Base-by-base conservation (phyloP, 2,113 vertebrate species). In the Andinoacara biseriatus region DNA sequence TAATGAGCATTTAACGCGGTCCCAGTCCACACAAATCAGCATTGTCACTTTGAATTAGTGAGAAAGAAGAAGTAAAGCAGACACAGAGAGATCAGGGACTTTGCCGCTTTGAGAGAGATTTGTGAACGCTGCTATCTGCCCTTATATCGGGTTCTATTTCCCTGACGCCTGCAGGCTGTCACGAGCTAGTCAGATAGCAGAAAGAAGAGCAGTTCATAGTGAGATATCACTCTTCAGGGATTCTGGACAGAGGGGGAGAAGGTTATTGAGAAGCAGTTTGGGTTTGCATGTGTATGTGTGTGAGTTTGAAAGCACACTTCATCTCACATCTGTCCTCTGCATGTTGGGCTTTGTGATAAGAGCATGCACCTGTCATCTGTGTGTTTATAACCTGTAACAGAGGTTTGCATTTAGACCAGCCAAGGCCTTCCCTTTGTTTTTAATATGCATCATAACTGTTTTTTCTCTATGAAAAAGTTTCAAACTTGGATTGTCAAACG, bases 41-140 rank as follows among this genome's bases (percentile, higher is more conserved):
- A 78, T 84, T 84, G 93, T 85, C 87, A 80, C 81, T 84, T 88
- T 15, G 63, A 29, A 89, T 86, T 83, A 91, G 29, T 24, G 40
- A 58, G 65, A 38, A 56, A 33, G 14, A 52, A 46, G 76, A 58
- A 46, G 58, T 46, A 65, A 75, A 89, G 46, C 40, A 29, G 26
- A 54, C 57, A 56, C n/a, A 26, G 56, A 20, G 40, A 58, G 58
- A 82, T 81, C 29, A 33, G 83, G 80, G 74, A 74, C 14, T 33
- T 74, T 76, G 77, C 83, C 61, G 65, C 69, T 74, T 67, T 82
- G 62, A 86, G 87, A 49, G 63, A 20, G 54, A 43, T 49, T 52
- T 57, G 49, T 86, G 87, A 88, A 59, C 4, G 81, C 82, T 72
- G 75, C 65, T 46, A 81, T 91, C 86, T 69, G 61, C 81, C 79